Evolutionary conservation across 2,113 vertebrate genomes (phyloP).

Genomic region (Lepidothrix coronata): DNA sequence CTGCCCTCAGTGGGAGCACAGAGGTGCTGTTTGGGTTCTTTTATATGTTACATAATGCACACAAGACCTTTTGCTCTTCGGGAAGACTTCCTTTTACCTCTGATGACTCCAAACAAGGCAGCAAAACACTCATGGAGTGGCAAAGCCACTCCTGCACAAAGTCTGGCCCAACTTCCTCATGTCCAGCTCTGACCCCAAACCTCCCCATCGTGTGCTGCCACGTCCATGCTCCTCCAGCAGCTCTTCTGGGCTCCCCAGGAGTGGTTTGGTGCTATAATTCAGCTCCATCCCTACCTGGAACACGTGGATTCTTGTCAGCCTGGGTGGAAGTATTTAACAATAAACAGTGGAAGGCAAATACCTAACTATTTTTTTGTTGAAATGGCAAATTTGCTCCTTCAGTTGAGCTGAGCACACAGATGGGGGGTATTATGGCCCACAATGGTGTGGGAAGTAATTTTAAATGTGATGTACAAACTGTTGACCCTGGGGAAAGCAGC

Average conservation of each 20-base stretch:
- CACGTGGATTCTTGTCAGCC: background rate
- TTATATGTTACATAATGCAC: background rate
- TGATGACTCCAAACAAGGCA: background rate
- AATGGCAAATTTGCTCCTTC: background rate
- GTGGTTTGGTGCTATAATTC: rapidly evolving
- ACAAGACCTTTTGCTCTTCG: background rate
- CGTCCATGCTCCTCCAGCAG: background rate
- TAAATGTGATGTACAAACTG: rapidly evolving
- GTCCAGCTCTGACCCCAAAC: background rate
- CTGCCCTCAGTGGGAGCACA: background rate
- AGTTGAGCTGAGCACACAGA: no score
- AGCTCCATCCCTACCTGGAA: background rate
- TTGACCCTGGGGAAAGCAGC: background rate
- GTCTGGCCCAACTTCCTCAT: background rate
- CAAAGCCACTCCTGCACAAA: background rate
- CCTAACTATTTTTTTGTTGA: no score
- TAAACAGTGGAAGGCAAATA: no score
- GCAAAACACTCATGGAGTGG: rapidly evolving
- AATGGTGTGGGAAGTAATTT: background rate
- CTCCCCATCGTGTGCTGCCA: rapidly evolving
- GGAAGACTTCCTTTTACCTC: background rate
- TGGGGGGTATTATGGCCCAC: rapidly evolving
- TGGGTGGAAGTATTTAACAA: background rate
- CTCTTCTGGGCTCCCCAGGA: background rate
- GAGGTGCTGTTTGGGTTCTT: background rate